phyloP scores from a whole-genome alignment of 2,113 vertebrate species.

The Spermophilus dauricus region DNA sequence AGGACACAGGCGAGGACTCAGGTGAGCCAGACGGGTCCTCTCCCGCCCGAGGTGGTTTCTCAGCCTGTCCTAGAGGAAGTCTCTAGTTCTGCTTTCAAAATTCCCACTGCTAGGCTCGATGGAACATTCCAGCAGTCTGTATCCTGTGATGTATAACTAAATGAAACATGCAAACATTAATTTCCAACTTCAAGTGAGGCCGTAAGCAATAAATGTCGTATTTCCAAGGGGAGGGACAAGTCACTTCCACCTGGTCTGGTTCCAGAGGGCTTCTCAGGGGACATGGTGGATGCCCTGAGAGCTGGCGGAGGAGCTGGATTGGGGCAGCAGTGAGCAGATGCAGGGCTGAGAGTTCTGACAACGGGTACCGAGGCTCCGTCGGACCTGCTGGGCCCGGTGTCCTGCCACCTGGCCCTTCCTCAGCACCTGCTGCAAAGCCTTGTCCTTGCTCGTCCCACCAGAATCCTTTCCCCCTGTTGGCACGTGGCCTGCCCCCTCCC shows the following conservation, averaged over 20 bases:
- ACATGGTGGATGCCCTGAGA: background rate
- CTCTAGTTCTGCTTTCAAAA: background rate
- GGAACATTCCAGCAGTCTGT: slow-evolving; percentile 3
- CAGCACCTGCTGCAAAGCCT: background rate
- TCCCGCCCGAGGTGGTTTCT: background rate
- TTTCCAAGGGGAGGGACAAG: background rate
- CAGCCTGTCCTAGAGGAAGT: background rate
- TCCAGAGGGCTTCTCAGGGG: background rate
- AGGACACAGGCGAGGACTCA: background rate
- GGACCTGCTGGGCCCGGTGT: rapidly evolving
- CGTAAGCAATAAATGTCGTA: background rate
- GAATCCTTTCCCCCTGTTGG: rapidly evolving
- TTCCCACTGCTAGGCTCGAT: background rate
- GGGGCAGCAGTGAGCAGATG: background rate
- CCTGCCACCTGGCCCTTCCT: background rate
- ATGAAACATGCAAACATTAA: background rate
- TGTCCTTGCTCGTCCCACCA: background rate
- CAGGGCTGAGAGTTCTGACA: rapidly evolving
- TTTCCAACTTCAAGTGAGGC: background rate
- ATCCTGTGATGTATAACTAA: background rate
- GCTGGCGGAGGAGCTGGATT: background rate
- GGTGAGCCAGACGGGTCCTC: background rate
- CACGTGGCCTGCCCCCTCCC: background rate
- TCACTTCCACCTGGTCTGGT: background rate
- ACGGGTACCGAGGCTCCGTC: rapidly evolving